Percentiles rank a stretch among this genome's conserved stretches.
Evolutionary conservation across 1,140 invertebrate species (phyloP).

Genomic region (Vollenhovia emeryi): DNA sequence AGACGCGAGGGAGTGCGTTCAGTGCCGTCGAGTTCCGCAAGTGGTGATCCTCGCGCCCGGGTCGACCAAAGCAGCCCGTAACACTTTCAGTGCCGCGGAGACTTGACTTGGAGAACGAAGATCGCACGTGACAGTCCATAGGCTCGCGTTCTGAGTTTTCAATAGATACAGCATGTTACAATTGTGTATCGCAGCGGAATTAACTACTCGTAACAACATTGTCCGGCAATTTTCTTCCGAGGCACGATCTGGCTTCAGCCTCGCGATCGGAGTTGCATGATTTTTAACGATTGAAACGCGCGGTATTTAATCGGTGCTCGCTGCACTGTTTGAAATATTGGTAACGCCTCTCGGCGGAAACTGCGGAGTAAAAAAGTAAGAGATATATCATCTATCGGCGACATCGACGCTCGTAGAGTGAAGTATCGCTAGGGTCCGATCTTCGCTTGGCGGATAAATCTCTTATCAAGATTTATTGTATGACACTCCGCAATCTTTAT

Average conservation of each 20-base stretch:
- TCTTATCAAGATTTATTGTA: slow-evolving; percentile 5
- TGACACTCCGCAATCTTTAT: background rate
- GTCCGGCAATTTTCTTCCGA: background rate
- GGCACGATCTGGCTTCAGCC: background rate
- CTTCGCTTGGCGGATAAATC: background rate
- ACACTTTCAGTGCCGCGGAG: background rate
- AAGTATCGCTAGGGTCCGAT: background rate
- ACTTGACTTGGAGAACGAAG: background rate
- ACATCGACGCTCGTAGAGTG: background rate
- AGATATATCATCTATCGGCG: background rate
- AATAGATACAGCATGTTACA: background rate
- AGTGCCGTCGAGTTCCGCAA: slow-evolving; percentile 2
- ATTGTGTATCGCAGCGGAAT: background rate
- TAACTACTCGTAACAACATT: background rate
- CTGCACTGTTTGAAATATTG: background rate
- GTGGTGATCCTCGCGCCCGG: slow-evolving; percentile 20
- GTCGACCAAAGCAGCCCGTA: background rate
- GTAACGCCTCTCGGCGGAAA: background rate
- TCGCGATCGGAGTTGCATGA: background rate
- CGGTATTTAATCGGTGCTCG: background rate
- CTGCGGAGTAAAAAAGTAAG: background rate
- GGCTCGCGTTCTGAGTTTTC: background rate
- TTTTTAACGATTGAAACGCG: background rate
- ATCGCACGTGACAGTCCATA: background rate
- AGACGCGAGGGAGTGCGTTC: slow-evolving; percentile 33